Evolutionary conservation across 2,113 vertebrate genomes (phyloP).

Genomic region (Tychaedon coryphoeus): DNA sequence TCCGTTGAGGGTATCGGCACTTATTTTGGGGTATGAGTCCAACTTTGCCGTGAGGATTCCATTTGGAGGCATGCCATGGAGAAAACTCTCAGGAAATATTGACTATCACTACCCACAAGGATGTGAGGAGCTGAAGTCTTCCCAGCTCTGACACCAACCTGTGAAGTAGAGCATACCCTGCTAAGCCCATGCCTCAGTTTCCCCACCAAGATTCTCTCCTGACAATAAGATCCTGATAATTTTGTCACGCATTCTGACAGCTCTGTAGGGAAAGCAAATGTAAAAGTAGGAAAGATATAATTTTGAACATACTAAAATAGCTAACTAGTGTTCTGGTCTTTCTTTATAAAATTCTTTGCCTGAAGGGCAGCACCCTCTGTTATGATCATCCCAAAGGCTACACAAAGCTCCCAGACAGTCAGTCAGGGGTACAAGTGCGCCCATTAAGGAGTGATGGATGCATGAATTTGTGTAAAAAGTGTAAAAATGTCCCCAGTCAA

Average conservation of each 20-base stretch:
- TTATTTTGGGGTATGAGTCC: slow-evolving; percentile 37
- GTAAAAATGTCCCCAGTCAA: neutral
- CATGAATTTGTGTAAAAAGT: neutral
- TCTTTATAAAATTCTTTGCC: neutral
- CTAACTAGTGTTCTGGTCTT: neutral
- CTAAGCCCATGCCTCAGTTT: neutral
- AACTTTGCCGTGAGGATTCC: slow-evolving; percentile 9
- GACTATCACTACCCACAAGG: neutral
- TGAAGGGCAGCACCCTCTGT: neutral
- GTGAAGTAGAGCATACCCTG: neutral
- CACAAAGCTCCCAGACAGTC: neutral
- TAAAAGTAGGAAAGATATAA: neutral
- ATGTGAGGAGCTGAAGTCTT: neutral
- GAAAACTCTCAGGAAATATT: slow-evolving; percentile 23
- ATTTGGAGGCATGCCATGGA: slow-evolving; percentile 20
- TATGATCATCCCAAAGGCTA: neutral
- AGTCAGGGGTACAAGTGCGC: neutral
- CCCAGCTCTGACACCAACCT: neutral
- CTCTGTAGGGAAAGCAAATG: neutral
- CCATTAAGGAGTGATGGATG: neutral
- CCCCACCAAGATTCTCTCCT: neutral
- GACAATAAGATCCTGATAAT: neutral
- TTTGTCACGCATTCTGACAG: neutral
- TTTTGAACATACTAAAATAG: neutral
- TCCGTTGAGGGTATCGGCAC: slow-evolving; percentile 27